Base-by-base conservation (phyloP, 2,113 vertebrate genomes). In the Oenanthe melanoleuca region DNA sequence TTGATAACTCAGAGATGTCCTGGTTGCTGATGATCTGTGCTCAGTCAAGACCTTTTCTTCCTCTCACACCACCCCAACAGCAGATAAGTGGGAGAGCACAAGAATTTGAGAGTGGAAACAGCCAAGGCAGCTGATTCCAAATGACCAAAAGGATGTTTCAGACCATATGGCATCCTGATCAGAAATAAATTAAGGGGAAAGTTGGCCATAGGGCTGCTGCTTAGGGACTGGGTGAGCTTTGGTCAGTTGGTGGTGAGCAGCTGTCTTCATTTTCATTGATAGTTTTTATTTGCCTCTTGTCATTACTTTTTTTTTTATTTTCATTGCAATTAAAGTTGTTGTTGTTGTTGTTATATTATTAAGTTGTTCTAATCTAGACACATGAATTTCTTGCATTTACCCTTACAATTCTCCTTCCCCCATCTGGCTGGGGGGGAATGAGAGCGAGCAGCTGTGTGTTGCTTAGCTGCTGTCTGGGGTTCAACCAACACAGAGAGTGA, bases 391-490 rank as follows among this genome's bases (percentile, higher is more conserved):
- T 65, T 50, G 6, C 25, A 33, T 61, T 52, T 80, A 28, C 8
- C 25, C 6, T 70, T 75, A 33, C 8, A 44, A 8, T 69, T 89
- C 19, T 67, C 6, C 50, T 12, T 15, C 18, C 3, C 4, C 1
- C 2, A 8, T 25, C 25, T 31, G 69, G 18, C 21, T 29, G 7
- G 4, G 5, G 18, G 25, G 6, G 4, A 73, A 12, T 33, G 29
- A 0, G 0, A 74, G 5, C 0, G 0, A 80, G 44, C 1, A 3
- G 19, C 29, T 64, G 5, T 34, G 29, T 33, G 17, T 5, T 42
- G 19, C 44, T 64, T 49, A n/a, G 16, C 5, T 80, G 26, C 25
- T 18, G 23, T 29, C n/a, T 42, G 50, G 11, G 12, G 31, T 47
- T 47, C 53, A 59, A 42, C 22, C 9, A 64, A 5, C 12, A 65